Conservation (phyloP, 2,797 vertebrate species). For the Gallinago nigripennis region DNA sequence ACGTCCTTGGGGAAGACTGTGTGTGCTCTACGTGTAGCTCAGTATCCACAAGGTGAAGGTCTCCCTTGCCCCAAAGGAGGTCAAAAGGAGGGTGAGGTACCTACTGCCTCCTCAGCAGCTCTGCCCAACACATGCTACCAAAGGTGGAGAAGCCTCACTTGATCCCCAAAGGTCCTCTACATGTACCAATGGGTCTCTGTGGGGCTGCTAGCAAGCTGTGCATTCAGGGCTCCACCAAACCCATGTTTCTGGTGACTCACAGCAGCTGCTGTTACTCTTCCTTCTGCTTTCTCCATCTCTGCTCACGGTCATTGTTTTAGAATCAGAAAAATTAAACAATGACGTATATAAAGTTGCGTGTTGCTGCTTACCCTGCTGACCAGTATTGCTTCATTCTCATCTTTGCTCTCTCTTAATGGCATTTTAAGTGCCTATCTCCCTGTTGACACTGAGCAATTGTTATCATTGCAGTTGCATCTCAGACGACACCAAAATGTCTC, state of each 20-base stretch:
- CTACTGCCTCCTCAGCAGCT: not conserved
- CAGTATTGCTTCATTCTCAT: not conserved
- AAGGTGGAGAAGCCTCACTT: not conserved
- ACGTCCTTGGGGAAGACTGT: not conserved
- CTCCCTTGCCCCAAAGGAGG: not conserved
- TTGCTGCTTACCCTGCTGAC: not conserved
- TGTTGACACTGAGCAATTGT: not conserved
- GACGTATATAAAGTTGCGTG: not conserved
- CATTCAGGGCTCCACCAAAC: not conserved
- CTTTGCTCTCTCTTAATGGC: not conserved
- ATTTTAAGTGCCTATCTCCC: not conserved
- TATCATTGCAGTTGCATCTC: not conserved
- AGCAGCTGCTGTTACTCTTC: not conserved
- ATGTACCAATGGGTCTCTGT: not conserved
- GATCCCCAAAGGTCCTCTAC: not conserved
- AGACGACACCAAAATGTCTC: not conserved
- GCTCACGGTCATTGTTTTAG: not conserved
- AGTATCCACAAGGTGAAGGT: accelerated
- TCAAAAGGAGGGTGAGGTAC: not conserved
- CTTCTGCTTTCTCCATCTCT: conserved; percentile 32
- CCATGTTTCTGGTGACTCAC: not conserved
- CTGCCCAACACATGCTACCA: not conserved
- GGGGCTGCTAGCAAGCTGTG: not conserved
- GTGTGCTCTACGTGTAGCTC: not conserved
- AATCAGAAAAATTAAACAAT: not conserved